Percentiles rank a stretch among this genome's conserved stretches.
Conservation (phyloP, 2,113 vertebrate genomes). For the Megaptera novaeangliae region DNA sequence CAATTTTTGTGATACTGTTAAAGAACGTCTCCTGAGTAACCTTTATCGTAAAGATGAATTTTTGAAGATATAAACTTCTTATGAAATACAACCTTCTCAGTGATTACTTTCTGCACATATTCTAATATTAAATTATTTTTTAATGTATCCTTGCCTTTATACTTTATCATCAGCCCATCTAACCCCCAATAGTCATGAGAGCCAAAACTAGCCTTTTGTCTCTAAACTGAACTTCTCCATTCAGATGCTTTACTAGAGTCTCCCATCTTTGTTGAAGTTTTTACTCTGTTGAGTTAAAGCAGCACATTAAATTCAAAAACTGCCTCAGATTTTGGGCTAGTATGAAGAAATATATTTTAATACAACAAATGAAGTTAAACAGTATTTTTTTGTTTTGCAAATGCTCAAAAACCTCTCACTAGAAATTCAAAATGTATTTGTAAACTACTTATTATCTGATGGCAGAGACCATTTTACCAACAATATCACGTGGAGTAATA, state of each 20-base stretch:
- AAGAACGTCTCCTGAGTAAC: not conserved
- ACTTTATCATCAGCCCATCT: not conserved
- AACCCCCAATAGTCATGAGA: not conserved
- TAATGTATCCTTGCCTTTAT: not conserved
- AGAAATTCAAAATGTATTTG: not conserved
- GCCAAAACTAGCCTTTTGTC: not conserved
- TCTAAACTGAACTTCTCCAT: not conserved
- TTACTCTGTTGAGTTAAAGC: not conserved
- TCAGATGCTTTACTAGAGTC: not conserved
- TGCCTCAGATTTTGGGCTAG: not conserved
- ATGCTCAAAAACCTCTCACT: not conserved
- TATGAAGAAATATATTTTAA: not conserved
- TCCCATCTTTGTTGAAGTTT: not conserved
- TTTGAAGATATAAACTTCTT: not conserved
- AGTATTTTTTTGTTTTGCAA: not conserved
- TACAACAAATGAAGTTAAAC: not conserved
- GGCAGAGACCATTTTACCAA: not conserved
- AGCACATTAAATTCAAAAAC: not conserved
- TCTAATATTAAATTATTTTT: not conserved
- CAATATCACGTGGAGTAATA: not conserved
- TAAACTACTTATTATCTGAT: not conserved
- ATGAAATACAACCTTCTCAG: not conserved
- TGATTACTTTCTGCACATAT: not conserved
- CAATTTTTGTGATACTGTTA: not conserved
- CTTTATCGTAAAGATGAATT: conserved; percentile 30